Evolutionary conservation across 2,888 invertebrate genomes (phyloP).

Genomic region (Cistogaster globosa): DNA sequence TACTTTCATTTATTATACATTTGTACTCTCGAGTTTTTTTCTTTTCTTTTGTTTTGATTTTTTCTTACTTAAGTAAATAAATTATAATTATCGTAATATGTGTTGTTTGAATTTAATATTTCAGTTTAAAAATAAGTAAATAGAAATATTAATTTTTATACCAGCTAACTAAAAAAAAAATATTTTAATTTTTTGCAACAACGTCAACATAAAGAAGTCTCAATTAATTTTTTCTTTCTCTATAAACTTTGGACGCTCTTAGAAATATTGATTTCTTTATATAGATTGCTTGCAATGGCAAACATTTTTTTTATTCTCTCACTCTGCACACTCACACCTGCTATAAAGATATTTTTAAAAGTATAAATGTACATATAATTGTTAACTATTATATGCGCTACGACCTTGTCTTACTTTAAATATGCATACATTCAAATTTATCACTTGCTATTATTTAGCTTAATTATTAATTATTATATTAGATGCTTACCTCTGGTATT

Average conservation of each 20-base stretch:
- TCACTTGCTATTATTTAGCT: not conserved
- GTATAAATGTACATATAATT: not conserved
- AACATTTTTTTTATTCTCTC: not conserved
- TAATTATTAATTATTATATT: not conserved
- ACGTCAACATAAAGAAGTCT: slow-evolving; percentile 58
- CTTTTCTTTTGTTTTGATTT: slow-evolving; percentile 8
- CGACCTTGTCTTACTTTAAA: slow-evolving; percentile 65
- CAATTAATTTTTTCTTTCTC: slow-evolving; percentile 49
- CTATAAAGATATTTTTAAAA: no score
- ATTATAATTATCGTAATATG: not conserved
- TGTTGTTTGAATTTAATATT: not conserved
- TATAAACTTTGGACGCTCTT: not conserved
- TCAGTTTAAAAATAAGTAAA: not conserved
- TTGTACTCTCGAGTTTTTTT: not conserved
- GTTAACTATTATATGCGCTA: slow-evolving; percentile 19
- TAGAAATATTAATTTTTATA: no score
- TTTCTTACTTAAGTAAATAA: not conserved
- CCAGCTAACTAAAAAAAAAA: not conserved
- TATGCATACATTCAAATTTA: slow-evolving; percentile 21
- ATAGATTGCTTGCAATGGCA: not conserved
- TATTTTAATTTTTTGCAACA: slow-evolving; percentile 29
- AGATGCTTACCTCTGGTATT: slow-evolving; percentile 88
- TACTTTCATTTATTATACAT: slow-evolving; percentile 31
- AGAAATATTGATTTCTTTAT: slow-evolving; percentile 7
- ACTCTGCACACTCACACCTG: not conserved